phyloP scores from a whole-genome alignment of 2,888 invertebrate species.

The Schizaphis graminum region DNA sequence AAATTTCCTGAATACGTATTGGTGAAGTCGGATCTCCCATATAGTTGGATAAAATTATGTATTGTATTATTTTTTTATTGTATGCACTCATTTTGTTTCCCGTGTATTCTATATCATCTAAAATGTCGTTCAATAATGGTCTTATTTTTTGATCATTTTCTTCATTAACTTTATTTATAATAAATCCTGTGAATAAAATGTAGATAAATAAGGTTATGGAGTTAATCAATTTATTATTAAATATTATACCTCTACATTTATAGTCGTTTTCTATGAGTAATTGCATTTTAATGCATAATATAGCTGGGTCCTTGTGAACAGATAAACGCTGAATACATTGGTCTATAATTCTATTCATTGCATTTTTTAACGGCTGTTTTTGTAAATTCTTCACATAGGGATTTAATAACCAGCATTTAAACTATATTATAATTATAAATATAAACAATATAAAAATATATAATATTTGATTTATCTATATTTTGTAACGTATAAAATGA shows the following conservation, averaged over 20 bases:
- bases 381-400: background rate
- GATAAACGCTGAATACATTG: conserved; percentile 39
- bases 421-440: conserved; percentile 3
- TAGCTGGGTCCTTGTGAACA: background rate
- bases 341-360: background rate
- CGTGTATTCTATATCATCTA: background rate
- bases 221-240: background rate
- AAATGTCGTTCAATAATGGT: conserved; percentile 31
- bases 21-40: conserved; percentile 43
- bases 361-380: background rate
- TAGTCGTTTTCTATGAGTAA: conserved; percentile 23
- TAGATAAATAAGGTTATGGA: background rate
- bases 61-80: conserved; percentile 22
- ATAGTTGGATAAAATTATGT: conserved; percentile 44
- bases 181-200: background rate
- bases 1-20: conserved; percentile 3
- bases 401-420: background rate
- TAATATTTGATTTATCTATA: background rate
- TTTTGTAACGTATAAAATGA: background rate
- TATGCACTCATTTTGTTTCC: background rate
- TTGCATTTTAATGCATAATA: conserved; percentile 5
- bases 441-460: background rate
- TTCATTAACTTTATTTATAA: background rate
- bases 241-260: conserved; percentile 3
- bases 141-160: background rate